phyloP scores from a whole-genome alignment of 2,113 vertebrate species.

The Desmodus rotundus region DNA sequence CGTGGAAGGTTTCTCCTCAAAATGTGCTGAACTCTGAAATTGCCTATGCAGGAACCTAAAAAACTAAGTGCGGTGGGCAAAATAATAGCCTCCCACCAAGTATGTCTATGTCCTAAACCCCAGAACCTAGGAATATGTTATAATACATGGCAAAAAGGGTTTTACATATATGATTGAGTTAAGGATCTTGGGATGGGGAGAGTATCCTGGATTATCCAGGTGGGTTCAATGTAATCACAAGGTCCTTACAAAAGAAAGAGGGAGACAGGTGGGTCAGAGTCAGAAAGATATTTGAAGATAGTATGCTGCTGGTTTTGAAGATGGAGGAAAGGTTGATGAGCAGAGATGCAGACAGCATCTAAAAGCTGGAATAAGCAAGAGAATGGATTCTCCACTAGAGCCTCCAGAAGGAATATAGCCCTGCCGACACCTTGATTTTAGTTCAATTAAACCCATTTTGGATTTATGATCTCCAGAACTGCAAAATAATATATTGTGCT shows the following conservation, averaged over 20 bases:
- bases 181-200: not conserved
- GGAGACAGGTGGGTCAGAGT: not conserved
- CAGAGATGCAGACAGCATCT: not conserved
- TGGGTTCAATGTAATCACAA: not conserved
- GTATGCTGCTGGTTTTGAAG: not conserved
- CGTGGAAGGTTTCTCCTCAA: not conserved
- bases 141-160: not conserved
- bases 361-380: not conserved
- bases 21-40: not conserved
- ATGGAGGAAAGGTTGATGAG: not conserved
- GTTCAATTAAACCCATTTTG: not conserved
- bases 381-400: not conserved
- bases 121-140: not conserved
- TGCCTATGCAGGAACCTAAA: not conserved
- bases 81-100: not conserved
- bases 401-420: not conserved
- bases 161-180: not conserved
- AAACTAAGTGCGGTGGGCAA: not conserved
- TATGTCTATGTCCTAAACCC: not conserved
- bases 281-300: not conserved
- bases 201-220: not conserved
- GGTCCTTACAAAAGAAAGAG: not conserved
- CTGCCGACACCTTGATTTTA: not conserved
- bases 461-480: not conserved
- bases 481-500: not conserved